Evolutionary conservation across 35 echinoderm and acorn worm species (phyloP).

Genomic region (Strongylocentrotus purpuratus): DNA sequence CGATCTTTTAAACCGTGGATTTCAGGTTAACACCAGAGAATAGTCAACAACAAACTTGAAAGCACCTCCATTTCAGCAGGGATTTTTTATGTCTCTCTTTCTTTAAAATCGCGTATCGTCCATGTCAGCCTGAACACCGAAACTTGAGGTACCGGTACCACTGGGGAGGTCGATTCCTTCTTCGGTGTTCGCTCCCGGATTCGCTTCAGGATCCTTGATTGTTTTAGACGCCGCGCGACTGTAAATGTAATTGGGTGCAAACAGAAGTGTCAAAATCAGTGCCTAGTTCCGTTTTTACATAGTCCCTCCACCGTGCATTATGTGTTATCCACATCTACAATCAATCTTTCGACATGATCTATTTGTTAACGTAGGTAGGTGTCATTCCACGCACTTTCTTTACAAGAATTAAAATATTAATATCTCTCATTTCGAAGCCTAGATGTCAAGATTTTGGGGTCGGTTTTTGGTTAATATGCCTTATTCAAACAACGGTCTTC

Average conservation of each 20-base stretch:
- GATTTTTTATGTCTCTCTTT: background rate
- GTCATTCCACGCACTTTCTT: background rate
- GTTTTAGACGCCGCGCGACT: constrained; percentile 46
- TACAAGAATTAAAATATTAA: too few species aligned
- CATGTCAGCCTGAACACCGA: constrained; percentile 44
- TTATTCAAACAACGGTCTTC: too few species aligned
- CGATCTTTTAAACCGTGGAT: background rate
- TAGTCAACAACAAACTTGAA: background rate
- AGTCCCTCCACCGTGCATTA: too few species aligned
- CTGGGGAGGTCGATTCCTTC: constrained; percentile 43
- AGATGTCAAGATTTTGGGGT: too few species aligned
- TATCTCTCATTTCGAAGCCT: too few species aligned
- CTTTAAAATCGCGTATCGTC: constrained; percentile 37
- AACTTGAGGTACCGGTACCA: constrained; percentile 24
- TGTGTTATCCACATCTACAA: too few species aligned
- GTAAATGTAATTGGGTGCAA: background rate
- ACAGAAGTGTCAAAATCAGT: background rate
- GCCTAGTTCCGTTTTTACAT: too few species aligned
- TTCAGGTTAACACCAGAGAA: background rate
- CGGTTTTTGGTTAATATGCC: too few species aligned
- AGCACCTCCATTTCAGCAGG: background rate
- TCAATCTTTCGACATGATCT: too few species aligned
- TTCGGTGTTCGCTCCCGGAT: background rate
- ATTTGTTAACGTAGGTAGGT: too few species aligned
- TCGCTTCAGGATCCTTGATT: constrained; percentile 12